These are phyloP conservation scores for Rhombomys opimus DNA, from an alignment of 2,113 vertebrate genomes.

Conservation along the genomic window DNA sequence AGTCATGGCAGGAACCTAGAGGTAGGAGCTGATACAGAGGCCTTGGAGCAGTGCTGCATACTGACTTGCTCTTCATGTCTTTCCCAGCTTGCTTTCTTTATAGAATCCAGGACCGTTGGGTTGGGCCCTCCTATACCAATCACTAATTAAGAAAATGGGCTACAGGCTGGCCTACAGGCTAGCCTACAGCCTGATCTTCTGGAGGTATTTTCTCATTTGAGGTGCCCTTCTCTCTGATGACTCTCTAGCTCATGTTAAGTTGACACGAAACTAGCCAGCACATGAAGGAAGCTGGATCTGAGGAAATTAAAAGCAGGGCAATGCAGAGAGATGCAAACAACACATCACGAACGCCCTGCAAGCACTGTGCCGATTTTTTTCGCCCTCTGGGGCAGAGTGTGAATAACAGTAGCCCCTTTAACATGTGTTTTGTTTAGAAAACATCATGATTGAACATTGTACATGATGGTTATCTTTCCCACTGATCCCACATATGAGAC, in stretches of 20 bases:
- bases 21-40: background rate
- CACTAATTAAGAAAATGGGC: background rate
- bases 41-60: background rate
- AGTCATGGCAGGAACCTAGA: background rate
- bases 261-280: background rate
- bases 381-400: constrained; percentile 27
- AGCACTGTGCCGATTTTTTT: background rate
- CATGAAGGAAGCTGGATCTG: background rate
- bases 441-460: background rate
- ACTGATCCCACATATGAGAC: background rate
- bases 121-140: background rate
- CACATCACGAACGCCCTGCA: background rate
- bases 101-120: background rate
- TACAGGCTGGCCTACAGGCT: background rate
- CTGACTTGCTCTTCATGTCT: background rate
- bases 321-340: background rate
- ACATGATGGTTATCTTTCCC: background rate
- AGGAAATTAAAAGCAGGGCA: background rate
- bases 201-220: background rate
- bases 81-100: background rate
- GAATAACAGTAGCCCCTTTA: constrained; percentile 39
- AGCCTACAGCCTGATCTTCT: background rate
- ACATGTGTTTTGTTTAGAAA: constrained; percentile 37
- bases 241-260: background rate
- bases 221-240: background rate